phyloP scores from a whole-genome alignment of 2,113 vertebrate species.

The Rhombomys opimus region DNA sequence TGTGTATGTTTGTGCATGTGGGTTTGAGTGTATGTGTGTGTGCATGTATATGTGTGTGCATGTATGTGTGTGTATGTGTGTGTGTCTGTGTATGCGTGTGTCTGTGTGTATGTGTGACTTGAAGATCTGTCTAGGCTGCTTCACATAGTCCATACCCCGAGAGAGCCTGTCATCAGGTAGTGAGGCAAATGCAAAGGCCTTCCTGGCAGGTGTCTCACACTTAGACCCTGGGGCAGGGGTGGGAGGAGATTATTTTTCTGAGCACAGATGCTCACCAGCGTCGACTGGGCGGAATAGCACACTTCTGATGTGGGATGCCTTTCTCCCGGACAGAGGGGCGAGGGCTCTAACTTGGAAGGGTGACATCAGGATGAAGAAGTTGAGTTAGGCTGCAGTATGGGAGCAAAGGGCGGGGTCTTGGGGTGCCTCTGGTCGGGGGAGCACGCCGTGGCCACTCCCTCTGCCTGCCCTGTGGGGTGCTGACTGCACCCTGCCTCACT shows the following conservation, averaged over 20 bases:
- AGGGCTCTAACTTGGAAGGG: not conserved
- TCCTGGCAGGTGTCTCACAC: rapidly evolving
- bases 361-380: too few relatives aligned
- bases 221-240: not conserved
- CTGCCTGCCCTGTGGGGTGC: rapidly evolving
- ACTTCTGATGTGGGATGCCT: not conserved
- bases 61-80: not conserved
- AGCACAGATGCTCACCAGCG: not conserved
- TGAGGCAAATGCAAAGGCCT: not conserved
- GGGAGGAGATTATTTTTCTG: not conserved
- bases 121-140: not conserved
- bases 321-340: not conserved
- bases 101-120: too few relatives aligned
- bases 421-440: not conserved
- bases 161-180: not conserved
- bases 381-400: not conserved
- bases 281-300: not conserved
- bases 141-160: rapidly evolving
- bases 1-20: not conserved
- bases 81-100: not conserved
- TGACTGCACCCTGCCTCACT: rapidly evolving
- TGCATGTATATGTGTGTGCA: not conserved
- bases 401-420: rapidly evolving
- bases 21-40: rapidly evolving
- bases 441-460: not conserved